These are phyloP conservation scores for Habrosyne pyritoides DNA, from an alignment of 2,888 invertebrate genomes.

Conservation along the genomic window DNA sequence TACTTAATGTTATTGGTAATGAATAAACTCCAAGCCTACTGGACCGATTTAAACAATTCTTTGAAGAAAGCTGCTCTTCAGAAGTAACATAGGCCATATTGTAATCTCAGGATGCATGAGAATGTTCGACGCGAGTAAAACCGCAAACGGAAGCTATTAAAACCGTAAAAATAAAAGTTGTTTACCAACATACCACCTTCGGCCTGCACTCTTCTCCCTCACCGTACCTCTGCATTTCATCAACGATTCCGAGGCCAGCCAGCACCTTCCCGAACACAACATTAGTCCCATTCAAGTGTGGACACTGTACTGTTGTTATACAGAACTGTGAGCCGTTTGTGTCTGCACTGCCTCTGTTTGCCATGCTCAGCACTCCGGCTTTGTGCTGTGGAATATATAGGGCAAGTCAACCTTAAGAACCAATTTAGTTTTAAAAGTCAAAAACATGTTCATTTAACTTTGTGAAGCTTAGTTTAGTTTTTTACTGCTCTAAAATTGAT, in stretches of 20 bases:
- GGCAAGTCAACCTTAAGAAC: not conserved
- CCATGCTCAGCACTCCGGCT: slow-evolving; percentile 89
- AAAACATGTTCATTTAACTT: too few species aligned
- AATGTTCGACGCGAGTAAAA: too few species aligned
- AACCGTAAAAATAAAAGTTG: slow-evolving; percentile 25
- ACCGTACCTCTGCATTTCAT: slow-evolving; percentile 87
- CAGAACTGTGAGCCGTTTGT: slow-evolving; percentile 98
- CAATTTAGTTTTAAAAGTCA: too few species aligned
- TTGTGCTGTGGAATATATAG: slow-evolving; percentile 74
- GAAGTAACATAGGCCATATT: too few species aligned
- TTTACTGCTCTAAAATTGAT: too few species aligned
- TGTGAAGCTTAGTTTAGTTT: too few species aligned
- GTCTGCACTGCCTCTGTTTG: slow-evolving; percentile 89
- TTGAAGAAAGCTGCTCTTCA: too few species aligned
- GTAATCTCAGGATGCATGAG: too few species aligned
- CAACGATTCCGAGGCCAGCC: slow-evolving; percentile 88
- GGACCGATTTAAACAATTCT: too few species aligned
- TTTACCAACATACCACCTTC: slow-evolving; percentile 78
- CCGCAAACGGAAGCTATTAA: not conserved
- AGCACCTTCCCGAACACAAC: slow-evolving; percentile 93
- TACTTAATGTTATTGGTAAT: too few species aligned
- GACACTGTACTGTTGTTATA: slow-evolving; percentile 89
- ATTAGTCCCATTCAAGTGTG: slow-evolving; percentile 91
- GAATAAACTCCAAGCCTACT: too few species aligned
- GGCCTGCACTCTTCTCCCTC: slow-evolving; percentile 83